These are phyloP conservation scores for Peromyscus maniculatus DNA, from an alignment of 2,113 vertebrate genomes.

Conservation along the genomic window DNA sequence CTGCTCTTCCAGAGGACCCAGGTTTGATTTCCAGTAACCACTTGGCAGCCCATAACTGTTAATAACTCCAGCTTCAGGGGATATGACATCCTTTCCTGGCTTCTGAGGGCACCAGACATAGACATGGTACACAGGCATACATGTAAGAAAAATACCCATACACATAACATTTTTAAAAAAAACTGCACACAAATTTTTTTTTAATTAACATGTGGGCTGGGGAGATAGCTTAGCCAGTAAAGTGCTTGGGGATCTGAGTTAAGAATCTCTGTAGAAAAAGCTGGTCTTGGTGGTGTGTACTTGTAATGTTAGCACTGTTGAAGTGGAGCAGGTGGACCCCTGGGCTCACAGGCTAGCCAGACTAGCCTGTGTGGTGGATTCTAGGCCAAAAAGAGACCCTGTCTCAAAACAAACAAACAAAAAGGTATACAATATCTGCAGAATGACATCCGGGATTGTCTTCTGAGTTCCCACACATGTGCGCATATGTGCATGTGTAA, in stretches of 20 bases:
- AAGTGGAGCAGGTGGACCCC: background rate
- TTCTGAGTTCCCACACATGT: background rate
- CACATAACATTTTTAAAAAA: background rate
- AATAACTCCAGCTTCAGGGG: background rate
- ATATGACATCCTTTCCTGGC: background rate
- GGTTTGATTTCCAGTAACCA: background rate
- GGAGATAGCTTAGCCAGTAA: background rate
- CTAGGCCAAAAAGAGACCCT: background rate
- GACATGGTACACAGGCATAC: background rate
- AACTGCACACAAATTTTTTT: background rate
- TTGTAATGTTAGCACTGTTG: background rate
- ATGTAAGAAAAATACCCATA: background rate
- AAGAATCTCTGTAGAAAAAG: background rate
- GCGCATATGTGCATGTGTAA: background rate
- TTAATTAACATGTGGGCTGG: background rate
- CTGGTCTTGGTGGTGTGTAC: background rate
- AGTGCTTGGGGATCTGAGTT: background rate
- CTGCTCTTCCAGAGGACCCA: background rate
- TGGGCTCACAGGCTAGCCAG: background rate
- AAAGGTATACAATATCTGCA: background rate
- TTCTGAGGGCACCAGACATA: background rate
- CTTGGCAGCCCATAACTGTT: background rate
- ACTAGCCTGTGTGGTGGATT: background rate
- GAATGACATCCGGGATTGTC: background rate
- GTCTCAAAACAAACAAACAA: background rate